A percentile compares a stretch with the other conserved stretches of the same genome.
These are phyloP conservation scores for Littorina saxatilis DNA, from an alignment of 1,140 invertebrate genomes.

Conservation along the genomic window DNA sequence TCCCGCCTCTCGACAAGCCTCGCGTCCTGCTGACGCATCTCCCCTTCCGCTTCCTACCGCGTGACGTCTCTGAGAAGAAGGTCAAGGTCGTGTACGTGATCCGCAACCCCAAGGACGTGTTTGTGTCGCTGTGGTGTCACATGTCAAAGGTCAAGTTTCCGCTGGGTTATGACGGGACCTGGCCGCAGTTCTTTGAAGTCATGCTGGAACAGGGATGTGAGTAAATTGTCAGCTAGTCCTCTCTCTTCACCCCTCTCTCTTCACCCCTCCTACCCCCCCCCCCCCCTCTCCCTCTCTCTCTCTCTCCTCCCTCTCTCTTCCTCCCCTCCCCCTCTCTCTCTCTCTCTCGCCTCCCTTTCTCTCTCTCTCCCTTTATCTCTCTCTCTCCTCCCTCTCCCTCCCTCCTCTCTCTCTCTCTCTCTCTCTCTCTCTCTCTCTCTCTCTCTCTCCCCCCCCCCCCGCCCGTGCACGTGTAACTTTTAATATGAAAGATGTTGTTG, in stretches of 20 bases:
- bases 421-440: too few relatives aligned
- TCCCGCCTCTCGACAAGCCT: constrained; percentile 33
- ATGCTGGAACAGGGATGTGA: constrained; percentile 33
- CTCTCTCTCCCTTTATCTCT: neutral
- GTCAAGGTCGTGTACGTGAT: constrained; percentile 51
- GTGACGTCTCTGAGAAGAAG: constrained; percentile 39
- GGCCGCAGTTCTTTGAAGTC: constrained; percentile 15
- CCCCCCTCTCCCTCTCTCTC: too few relatives aligned
- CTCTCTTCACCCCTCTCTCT: neutral
- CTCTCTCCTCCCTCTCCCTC: too few relatives aligned
- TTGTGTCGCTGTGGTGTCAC: constrained; percentile 51
- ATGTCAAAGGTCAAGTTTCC: neutral
- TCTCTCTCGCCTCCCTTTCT: neutral
- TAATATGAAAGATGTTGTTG: too few relatives aligned
- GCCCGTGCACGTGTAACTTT: too few relatives aligned
- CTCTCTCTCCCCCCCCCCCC: too few relatives aligned
- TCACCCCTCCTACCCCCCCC: too few relatives aligned
- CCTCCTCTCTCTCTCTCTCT: too few relatives aligned
- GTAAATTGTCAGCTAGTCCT: neutral
- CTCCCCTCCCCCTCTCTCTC: too few relatives aligned
- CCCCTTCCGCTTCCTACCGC: constrained; percentile 42
- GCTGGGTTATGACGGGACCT: constrained; percentile 19
- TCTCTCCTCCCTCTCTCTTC: too few relatives aligned
- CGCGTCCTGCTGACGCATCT: constrained; percentile 49
- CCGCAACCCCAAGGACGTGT: constrained; percentile 59